Evolutionary conservation across 2,113 vertebrate species (phyloP).

Genomic region (Panthera tigris): DNA sequence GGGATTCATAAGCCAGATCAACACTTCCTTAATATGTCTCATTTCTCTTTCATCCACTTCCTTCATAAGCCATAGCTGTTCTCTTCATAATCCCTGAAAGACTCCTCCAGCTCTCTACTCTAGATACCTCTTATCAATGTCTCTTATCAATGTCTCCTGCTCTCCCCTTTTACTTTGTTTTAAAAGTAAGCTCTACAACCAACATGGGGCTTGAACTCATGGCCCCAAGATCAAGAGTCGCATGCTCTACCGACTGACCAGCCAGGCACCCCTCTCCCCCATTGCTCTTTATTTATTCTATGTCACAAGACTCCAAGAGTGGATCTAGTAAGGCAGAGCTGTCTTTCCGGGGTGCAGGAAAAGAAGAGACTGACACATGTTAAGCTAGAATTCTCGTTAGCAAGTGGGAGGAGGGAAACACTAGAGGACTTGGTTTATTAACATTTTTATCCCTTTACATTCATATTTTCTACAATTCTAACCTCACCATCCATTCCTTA

Average conservation of each 20-base stretch:
- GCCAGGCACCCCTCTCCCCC: not conserved
- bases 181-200: not conserved
- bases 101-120: not conserved
- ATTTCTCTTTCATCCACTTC: not conserved
- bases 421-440: not conserved
- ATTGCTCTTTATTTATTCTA: not conserved
- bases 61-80: not conserved
- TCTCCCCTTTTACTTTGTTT: not conserved
- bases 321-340: not conserved
- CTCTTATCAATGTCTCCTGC: not conserved
- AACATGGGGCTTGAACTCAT: not conserved
- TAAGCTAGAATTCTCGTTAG: not conserved
- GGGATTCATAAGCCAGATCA: not conserved
- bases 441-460: not conserved
- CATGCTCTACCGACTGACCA: not conserved
- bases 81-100: not conserved
- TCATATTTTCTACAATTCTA: slow-evolving; percentile 7
- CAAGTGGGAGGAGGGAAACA: not conserved
- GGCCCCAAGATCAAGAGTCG: not conserved
- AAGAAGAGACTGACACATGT: not conserved
- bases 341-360: not conserved
- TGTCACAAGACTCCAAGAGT: not conserved
- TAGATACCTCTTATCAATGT: not conserved
- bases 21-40: not conserved
- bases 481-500: not conserved